A percentile compares a stretch with the other conserved stretches of the same genome.
phyloP scores from a whole-genome alignment of 2,888 invertebrate species.

The Macropis europaea region DNA sequence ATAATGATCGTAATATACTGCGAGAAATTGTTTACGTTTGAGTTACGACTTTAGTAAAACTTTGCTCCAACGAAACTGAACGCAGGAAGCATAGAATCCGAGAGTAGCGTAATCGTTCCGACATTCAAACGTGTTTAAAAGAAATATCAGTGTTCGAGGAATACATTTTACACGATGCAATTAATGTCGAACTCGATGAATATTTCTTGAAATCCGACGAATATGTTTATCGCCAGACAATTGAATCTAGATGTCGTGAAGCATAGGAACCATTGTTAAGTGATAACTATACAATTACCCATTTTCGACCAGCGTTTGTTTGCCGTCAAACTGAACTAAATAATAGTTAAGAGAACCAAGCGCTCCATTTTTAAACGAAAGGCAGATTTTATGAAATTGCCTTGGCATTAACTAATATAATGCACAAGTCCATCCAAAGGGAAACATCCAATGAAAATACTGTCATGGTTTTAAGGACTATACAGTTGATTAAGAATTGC shows the following conservation, averaged over 20 bases:
- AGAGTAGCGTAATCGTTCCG: constrained; percentile 11
- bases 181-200: constrained; percentile 8
- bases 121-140: constrained; percentile 18
- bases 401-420: constrained; percentile 39
- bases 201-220: constrained; percentile 16
- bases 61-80: constrained; percentile 13
- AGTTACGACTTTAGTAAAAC: neutral
- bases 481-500: constrained; percentile 43
- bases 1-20: neutral
- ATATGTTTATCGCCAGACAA: constrained; percentile 35
- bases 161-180: constrained; percentile 26
- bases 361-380: constrained; percentile 31
- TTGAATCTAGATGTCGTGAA: constrained; percentile 43
- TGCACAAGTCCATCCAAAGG: constrained; percentile 54
- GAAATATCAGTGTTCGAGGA: constrained; percentile 12
- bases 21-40: constrained; percentile 14
- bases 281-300: constrained; percentile 40
- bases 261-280: constrained; percentile 21
- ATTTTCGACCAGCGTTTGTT: constrained; percentile 47
- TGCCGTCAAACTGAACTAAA: constrained; percentile 44
- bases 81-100: constrained; percentile 5
- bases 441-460: constrained; percentile 30
- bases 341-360: constrained; percentile 27
- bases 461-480: constrained; percentile 32
- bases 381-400: constrained; percentile 33